Evolutionary conservation across 2,797 vertebrate genomes (phyloP), one percentile per base, ranked within the genome.

Genomic region (Phoxinus dragarum): DNA sequence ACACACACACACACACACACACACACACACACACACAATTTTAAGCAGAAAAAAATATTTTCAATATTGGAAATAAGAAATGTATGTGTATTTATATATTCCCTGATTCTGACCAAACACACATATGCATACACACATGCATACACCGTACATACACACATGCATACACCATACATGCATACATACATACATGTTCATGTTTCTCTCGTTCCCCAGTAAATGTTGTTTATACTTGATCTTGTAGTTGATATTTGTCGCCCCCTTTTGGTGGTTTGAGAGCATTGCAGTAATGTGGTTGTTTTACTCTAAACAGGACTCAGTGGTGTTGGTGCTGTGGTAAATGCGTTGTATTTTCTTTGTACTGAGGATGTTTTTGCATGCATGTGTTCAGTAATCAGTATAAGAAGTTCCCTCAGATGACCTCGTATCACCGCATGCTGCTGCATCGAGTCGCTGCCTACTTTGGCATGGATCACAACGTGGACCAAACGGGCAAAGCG

Each of bases 361-460:
- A 7, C 8, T 23, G 21, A 17, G 1, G 5, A 10, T 84, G 40
- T 19, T 75, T 76, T 16, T 72, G 54, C 6, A 1, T 82, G 2
- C 27, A 3, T 84, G 0, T 85, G 82, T 73, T 80, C 89, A 99
- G 98, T 95, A 99, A 98, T 92, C 98, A 99, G 92, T 99, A 99
- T 93, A 99, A 99, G 95, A 99, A 99, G 95, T 99, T 99, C 91
- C 98, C 98, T 89, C 98, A 99, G 95, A 99, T 99, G 98, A 99
- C 98, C 91, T 99, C 98, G 4, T 99, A 99, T 93, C 98, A 99
- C 88, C 96, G 98, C 91, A 99, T 99, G 98, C 96, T 99, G 92
- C 96, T 99, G 90, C 98, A 99, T 91, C 96, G 98, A 1, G 98
- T 99, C 34, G 98, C 98, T 36, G 98, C 98, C 49, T 99, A 99